Percentiles rank a stretch among this genome's conserved stretches.
These are phyloP conservation scores for Campoplex nolae DNA, from an alignment of 2,888 invertebrate genomes.

Conservation along the genomic window DNA sequence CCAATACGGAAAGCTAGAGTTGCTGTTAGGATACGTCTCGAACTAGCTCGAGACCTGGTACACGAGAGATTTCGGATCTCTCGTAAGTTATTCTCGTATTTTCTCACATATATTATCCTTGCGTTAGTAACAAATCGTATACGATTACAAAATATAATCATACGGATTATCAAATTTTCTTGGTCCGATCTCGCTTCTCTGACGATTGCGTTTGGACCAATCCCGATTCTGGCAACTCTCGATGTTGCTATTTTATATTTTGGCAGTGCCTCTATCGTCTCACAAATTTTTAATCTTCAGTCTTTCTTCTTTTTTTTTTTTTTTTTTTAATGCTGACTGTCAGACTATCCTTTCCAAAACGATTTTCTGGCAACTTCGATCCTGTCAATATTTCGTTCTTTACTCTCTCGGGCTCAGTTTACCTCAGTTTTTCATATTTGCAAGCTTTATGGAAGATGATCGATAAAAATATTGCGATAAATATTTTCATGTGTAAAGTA, in stretches of 20 bases:
- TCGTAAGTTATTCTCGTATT: neutral
- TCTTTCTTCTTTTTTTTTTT: neutral
- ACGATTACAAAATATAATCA: neutral
- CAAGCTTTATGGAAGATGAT: neutral
- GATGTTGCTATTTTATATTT: neutral
- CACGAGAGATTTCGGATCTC: constrained; percentile 28
- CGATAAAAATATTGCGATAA: neutral
- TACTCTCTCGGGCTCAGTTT: neutral
- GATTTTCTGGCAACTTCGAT: neutral
- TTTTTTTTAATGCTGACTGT: neutral
- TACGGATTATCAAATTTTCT: constrained; percentile 16
- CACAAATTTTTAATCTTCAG: neutral
- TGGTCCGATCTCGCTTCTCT: neutral
- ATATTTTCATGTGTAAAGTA: neutral
- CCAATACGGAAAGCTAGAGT: constrained; percentile 77
- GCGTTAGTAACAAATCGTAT: neutral
- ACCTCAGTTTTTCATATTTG: neutral
- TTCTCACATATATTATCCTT: neutral
- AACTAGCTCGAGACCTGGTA: constrained; percentile 22
- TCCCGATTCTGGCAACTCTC: neutral
- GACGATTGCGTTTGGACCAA: neutral
- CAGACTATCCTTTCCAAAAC: neutral
- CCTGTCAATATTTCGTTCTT: neutral
- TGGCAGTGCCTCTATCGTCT: neutral
- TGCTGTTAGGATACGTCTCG: constrained; percentile 73